Conservation (phyloP, 2,797 vertebrate genomes). For the Nannoperca obscura region DNA sequence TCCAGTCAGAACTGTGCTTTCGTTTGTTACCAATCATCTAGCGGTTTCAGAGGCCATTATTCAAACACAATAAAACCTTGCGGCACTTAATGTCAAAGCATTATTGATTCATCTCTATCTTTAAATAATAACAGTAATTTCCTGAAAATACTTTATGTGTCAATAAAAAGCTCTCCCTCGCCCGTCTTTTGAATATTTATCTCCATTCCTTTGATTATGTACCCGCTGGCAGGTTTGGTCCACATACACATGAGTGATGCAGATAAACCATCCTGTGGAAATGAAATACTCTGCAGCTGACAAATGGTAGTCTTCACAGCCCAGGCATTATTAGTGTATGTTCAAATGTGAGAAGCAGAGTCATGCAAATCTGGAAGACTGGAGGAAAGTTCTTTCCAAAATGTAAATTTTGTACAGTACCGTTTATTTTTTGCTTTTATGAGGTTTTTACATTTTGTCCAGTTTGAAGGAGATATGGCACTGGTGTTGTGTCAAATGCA, state of each 20-base stretch:
- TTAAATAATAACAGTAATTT: slow-evolving; percentile 38
- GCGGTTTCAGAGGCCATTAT: slow-evolving; percentile 30
- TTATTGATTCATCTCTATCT: slow-evolving; percentile 30
- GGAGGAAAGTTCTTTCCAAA: not conserved
- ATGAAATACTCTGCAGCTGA: slow-evolving; percentile 70
- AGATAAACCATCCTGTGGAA: slow-evolving; percentile 56
- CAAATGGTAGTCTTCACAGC: slow-evolving; percentile 56
- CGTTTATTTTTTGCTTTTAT: not conserved
- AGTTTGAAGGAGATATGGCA: not conserved
- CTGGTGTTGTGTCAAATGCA: not conserved
- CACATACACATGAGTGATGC: slow-evolving; percentile 56
- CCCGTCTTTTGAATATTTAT: slow-evolving; percentile 35
- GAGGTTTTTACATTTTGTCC: not conserved
- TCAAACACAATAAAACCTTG: slow-evolving; percentile 39
- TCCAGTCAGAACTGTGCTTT: slow-evolving; percentile 8
- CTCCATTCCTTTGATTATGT: slow-evolving; percentile 50
- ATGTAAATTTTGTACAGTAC: not conserved
- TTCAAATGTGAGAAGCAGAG: not conserved
- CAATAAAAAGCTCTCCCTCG: slow-evolving; percentile 36
- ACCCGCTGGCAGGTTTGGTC: slow-evolving; percentile 43
- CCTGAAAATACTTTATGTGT: slow-evolving; percentile 36
- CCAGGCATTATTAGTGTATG: slow-evolving; percentile 53
- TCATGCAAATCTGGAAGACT: not conserved
- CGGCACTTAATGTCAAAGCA: slow-evolving; percentile 10
- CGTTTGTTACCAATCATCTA: slow-evolving; percentile 41